Conservation (phyloP, 1,140 invertebrate genomes). For the Matsumurasca onukii region DNA sequence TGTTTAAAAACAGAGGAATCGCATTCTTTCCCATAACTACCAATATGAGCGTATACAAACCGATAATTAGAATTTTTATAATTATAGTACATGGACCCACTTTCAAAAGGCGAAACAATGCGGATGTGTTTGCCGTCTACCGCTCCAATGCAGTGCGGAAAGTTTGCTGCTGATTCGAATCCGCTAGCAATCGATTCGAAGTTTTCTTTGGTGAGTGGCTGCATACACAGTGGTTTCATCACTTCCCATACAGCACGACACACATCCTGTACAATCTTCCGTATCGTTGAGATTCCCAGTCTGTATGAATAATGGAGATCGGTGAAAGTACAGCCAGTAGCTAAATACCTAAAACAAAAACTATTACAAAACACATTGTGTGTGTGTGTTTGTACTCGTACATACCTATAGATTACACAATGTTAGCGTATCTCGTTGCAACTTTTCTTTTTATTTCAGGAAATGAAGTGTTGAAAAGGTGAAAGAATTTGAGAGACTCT, state of each 20-base stretch:
- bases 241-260: constrained; percentile 29
- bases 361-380: not conserved
- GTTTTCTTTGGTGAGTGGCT: constrained; percentile 8
- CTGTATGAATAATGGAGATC: constrained; percentile 30
- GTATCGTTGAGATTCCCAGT: constrained; percentile 24
- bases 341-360: constrained; percentile 21
- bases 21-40: constrained; percentile 47
- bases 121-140: constrained; percentile 50
- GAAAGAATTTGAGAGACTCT: constrained; percentile 20
- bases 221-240: constrained; percentile 28
- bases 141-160: constrained; percentile 51
- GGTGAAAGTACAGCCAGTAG: constrained; percentile 18
- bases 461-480: constrained; percentile 21
- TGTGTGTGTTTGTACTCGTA: not conserved
- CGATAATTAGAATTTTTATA: constrained; percentile 43
- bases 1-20: constrained; percentile 47
- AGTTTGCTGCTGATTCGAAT: constrained; percentile 41
- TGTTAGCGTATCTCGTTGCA: not conserved
- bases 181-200: constrained; percentile 1
- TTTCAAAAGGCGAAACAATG: constrained; percentile 27
- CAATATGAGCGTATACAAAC: constrained; percentile 45
- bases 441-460: constrained; percentile 24
- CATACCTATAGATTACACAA: not conserved
- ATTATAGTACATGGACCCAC: constrained; percentile 37
- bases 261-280: constrained; percentile 28